Evolutionary conservation across 2,888 invertebrate genomes (phyloP), one percentile per base, ranked within the genome.

Genomic region (Coelopa pilipes): DNA sequence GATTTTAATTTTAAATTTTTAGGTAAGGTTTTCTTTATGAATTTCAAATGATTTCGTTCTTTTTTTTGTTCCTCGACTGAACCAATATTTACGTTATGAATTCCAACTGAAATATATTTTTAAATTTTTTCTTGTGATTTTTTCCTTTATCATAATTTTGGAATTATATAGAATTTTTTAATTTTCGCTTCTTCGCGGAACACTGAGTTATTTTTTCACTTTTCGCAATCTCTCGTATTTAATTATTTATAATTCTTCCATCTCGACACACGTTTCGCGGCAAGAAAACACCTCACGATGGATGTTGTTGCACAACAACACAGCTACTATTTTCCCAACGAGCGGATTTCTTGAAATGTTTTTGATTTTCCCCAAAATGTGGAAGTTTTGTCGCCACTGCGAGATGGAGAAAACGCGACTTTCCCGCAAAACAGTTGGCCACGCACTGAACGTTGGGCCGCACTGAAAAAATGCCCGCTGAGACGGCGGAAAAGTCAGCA

Each of bases 381-480:
- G 34, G 34, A 4, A 34, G 34, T 34, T 34, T 34, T 34, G 2
- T 7, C 7, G 34, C 7, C 7, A 34, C 7, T 34, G 34, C 34
- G 34, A 34, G 34, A 34, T 34, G 34, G 34, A 34, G 34, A 34
- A 34, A 34, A 34, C 19, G 53, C 74, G 76, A 77, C 77, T 74
- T 76, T 75, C 75, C 72, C 78, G 80, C 75, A 79, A 78, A 80
- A 76, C 77, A 79, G 81, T 79, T 80, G 77, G 78, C 19, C 72
- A 78, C 80, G 73, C 73, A 84, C 84, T 84, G 83, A 83, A 79
- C 55, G 65, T 46, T 65, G 55, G 10, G 53, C 65, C n/a, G n/a
- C n/a, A n/a, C n/a, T n/a, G 19, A 65, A 71, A 71, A 55, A 45
- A 46, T 53, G 10, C 17, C 24, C 10, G 53, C 55, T 21, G 17